A percentile compares a stretch with the other conserved stretches of the same genome.
These are phyloP conservation scores for Geotrupes spiniger DNA, from an alignment of 2,888 invertebrate species.

Conservation along the genomic window DNA sequence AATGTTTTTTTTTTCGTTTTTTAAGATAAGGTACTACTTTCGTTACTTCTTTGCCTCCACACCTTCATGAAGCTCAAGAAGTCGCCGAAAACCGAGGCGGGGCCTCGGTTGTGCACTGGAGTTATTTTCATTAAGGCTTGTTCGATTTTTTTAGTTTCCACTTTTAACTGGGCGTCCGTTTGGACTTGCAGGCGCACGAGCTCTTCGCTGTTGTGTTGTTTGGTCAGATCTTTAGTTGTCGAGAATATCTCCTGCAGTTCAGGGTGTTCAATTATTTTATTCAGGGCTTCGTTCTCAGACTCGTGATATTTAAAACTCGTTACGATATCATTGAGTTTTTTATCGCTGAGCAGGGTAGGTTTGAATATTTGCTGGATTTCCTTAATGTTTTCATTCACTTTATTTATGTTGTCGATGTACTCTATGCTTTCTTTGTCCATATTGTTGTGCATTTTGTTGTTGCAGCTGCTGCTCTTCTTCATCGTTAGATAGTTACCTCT, in stretches of 20 bases:
- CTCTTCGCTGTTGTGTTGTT: too few relatives aligned
- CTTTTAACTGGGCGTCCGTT: constrained; percentile 16
- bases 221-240: too few relatives aligned
- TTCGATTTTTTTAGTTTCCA: constrained; percentile 18
- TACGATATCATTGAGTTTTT: constrained; percentile 13
- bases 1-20: too few relatives aligned
- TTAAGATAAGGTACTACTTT: background rate
- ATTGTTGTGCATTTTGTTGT: constrained; percentile 10
- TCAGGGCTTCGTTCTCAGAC: background rate
- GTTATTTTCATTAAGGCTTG: constrained; percentile 15
- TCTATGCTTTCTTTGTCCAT: constrained; percentile 16
- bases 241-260: too few relatives aligned
- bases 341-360: constrained; percentile 12
- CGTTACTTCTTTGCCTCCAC: constrained; percentile 4
- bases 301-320: background rate
- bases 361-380: constrained; percentile 29
- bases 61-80: constrained; percentile 15
- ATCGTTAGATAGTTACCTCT: constrained; percentile 4
- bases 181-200: background rate
- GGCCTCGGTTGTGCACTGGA: background rate
- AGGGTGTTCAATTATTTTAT: too few relatives aligned
- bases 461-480: background rate
- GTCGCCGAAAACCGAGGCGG: constrained; percentile 2
- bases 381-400: constrained; percentile 25
- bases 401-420: constrained; percentile 26